These are phyloP conservation scores for Eledona agricola DNA, from an alignment of 2,888 invertebrate genomes.

Conservation along the genomic window DNA sequence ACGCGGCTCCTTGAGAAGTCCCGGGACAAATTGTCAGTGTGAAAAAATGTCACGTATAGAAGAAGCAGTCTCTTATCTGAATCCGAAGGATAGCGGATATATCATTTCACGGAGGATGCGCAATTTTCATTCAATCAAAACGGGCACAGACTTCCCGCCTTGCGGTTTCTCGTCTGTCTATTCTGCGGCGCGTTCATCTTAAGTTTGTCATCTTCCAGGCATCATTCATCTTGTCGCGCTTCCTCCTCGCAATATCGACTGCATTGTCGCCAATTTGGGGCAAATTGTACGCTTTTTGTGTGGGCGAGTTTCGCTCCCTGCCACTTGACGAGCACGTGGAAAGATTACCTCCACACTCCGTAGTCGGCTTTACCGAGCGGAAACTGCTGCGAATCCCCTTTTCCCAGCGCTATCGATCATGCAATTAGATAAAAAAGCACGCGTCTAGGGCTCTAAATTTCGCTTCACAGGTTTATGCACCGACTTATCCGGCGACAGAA, in stretches of 20 bases:
- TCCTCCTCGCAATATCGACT: constrained; percentile 44
- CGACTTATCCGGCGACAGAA: too few species aligned
- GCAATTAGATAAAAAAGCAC: too few species aligned
- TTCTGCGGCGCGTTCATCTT: constrained; percentile 44
- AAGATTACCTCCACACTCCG: constrained; percentile 52
- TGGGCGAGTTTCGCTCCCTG: constrained; percentile 55
- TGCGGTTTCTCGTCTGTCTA: constrained; percentile 46
- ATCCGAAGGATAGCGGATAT: constrained; percentile 55
- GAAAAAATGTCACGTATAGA: constrained; percentile 55
- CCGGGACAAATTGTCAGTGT: constrained; percentile 52
- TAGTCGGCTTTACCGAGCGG: constrained; percentile 53
- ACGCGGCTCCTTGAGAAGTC: constrained; percentile 35
- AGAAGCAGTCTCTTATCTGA: constrained; percentile 55
- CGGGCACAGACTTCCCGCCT: constrained; percentile 51
- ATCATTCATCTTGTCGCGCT: constrained; percentile 48
- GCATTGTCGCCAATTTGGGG: constrained; percentile 49
- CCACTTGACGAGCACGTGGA: constrained; percentile 50
- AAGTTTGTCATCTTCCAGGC: constrained; percentile 49
- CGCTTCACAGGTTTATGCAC: too few species aligned
- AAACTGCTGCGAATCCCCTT: too few species aligned
- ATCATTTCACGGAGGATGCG: constrained; percentile 60
- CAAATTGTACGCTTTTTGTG: too few species aligned
- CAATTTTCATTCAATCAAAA: constrained; percentile 60
- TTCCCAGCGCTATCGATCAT: too few species aligned
- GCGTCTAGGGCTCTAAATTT: too few species aligned